Evolutionary conservation across 2,113 vertebrate genomes (phyloP), one percentile per base, ranked within the genome.

Genomic region (Amblyopsis rosae): DNA sequence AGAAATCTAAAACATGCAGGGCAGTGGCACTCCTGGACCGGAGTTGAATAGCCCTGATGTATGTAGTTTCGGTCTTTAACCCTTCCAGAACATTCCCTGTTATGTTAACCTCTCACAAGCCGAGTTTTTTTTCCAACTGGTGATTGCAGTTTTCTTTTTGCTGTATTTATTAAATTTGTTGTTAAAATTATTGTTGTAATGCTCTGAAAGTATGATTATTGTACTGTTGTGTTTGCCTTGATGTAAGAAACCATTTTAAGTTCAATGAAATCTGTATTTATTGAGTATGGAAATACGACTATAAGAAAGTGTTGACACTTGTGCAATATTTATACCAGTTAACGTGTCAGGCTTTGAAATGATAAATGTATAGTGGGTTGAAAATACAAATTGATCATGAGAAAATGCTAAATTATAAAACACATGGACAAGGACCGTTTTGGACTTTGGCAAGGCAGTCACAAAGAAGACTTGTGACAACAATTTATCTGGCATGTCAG

Each of bases 201-300:
- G 49, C 66, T 67, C 69, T 84, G 77, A 72, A 77, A 70, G 59
- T 74, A 76, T 74, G 68, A 46, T 35, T 49, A 59, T 62, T 78
- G 73, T 72, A 59, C 58, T 68, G 49, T 80, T 75, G 75, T 85
- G 79, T 69, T 85, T 72, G 72, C 85, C 56, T 77, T 78, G 48
- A 32, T 70, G 72, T 80, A 77, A 81, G 77, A 80, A 79, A 67
- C 10, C 45, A 61, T 80, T 76, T 81, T 89, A 91, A 90, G 75
- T 90, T 90, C 89, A 90, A 79, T 82, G 0, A 80, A 82, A 79
- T 71, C 51, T 90, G 74, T 92, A 91, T 89, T 88, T 91, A 90
- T 78, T 86, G 88, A 88, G 83, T 58, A 86, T 84, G 70, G 49
- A 86, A 75, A 76, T 83, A 60, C 12, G 81, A 67, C 73, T 77